Base-by-base conservation (phyloP, 2,888 invertebrate genomes). In the Eucera pruinosa region DNA sequence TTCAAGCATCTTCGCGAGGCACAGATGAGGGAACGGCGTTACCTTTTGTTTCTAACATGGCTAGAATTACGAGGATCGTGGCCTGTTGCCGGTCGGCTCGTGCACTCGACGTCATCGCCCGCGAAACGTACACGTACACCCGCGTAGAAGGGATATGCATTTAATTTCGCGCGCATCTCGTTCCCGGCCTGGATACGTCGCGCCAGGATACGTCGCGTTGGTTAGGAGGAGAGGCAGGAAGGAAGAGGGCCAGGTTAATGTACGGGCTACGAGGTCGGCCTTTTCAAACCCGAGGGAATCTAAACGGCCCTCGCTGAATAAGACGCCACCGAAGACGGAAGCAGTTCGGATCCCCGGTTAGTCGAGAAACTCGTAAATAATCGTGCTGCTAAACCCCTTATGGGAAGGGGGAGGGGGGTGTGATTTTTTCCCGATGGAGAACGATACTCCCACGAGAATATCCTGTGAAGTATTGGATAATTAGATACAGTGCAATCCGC, bases 131-230 rank as follows among this genome's bases (percentile, higher is more conserved):
- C 20, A 36, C 13, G 20, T 20, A 20, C 2, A 36, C 13, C n/a
- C 43, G 18, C 13, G 13, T 45, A 57, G 73, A 48, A n/a, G n/a
- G n/a, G n/a, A n/a, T n/a, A n/a, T 68, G 68, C 79, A 78, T 79
- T 79, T 79, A 79, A 79, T 79, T 79, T 79, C 61, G 58, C 57
- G 79, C 65, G 58, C n/a, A n/a, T 78, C 72, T 78, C 57, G 68
- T 65, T 69, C 64, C 47, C 54, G 62, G 74, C 54, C 60, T 75
- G 77, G 60, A 69, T 78, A 78, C 70, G 61, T 61, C 69, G 62
- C 69, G 62, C n/a, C 70, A 55, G 75, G 55, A 65, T 76, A 71
- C 76, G 66, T 65, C 74, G 60, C n/a, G 33, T n/a, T 41, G 55
- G 73, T 48, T 55, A 41, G 54, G 36, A 52, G 52, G 50, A 50